Percentiles rank a stretch among this genome's conserved stretches.
Conservation (phyloP, 1,140 invertebrate species). For the Drepana arcuata region DNA sequence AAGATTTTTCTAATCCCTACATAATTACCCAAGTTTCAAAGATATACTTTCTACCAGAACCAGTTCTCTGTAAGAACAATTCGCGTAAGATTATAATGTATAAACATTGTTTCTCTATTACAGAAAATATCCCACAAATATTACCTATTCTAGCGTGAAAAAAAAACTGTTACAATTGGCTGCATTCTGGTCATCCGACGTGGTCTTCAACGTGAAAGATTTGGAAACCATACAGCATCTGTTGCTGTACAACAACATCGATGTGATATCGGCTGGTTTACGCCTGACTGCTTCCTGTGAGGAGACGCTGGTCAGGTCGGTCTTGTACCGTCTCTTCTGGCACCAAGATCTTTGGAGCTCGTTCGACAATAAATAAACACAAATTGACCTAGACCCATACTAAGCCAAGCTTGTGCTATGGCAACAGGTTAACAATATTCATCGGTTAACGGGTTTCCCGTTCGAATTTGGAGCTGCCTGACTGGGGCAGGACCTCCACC, state of each 20-base stretch:
- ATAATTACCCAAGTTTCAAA: too few relatives aligned
- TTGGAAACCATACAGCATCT: slow-evolving; percentile 24
- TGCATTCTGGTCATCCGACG: slow-evolving; percentile 35
- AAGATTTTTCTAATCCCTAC: too few relatives aligned
- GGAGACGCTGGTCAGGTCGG: slow-evolving; percentile 29
- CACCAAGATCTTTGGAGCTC: background rate
- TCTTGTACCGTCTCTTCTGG: background rate
- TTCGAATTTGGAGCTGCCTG: too few relatives aligned
- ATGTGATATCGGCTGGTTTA: slow-evolving; percentile 19
- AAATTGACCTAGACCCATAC: too few relatives aligned
- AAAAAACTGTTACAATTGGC: slow-evolving; percentile 23
- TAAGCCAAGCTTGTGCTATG: too few relatives aligned
- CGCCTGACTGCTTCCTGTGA: slow-evolving; percentile 25
- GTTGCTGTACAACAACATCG: slow-evolving; percentile 26
- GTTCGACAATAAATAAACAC: too few relatives aligned
- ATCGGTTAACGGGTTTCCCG: too few relatives aligned
- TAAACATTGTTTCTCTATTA: slow-evolving; percentile 5
- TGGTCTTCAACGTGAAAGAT: slow-evolving; percentile 15
- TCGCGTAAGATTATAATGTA: slow-evolving; percentile 4
- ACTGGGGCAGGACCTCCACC: too few relatives aligned
- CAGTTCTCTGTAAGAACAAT: too few relatives aligned
- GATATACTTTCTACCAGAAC: too few relatives aligned
- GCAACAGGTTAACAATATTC: too few relatives aligned
- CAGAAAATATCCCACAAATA: slow-evolving; percentile 21
- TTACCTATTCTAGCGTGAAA: slow-evolving; percentile 15